Conservation (phyloP, 92 coral and sea anemone species). For the Diadumene lineata region DNA sequence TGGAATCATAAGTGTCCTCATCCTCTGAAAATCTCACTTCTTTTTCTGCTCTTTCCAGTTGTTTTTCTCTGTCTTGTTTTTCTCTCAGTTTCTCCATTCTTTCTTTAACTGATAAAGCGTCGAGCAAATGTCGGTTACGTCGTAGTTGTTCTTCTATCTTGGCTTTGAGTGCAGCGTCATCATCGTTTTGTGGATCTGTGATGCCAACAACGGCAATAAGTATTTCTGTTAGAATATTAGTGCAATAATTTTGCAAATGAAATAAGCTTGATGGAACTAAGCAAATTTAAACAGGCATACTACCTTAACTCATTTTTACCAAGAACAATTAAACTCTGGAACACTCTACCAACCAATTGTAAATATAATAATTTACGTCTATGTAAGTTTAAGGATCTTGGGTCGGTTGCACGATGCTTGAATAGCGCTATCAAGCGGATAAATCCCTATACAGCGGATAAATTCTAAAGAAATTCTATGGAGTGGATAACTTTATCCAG, state of each 20-base stretch:
- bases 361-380: too few relatives aligned
- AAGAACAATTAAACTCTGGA: too few relatives aligned
- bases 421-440: too few relatives aligned
- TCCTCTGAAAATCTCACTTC: conserved; percentile 15
- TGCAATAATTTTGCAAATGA: neutral
- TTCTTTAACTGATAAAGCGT: conserved; percentile 17
- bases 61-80: conserved; percentile 11
- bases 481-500: too few relatives aligned
- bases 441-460: too few relatives aligned
- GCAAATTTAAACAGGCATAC: too few relatives aligned
- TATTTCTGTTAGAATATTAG: neutral
- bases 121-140: conserved; percentile 57
- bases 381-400: too few relatives aligned
- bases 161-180: conserved; percentile 50
- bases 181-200: neutral
- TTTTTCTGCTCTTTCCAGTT: neutral
- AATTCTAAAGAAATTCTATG: too few relatives aligned
- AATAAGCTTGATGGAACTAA: neutral
- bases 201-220: neutral
- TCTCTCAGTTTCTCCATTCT: conserved; percentile 2
- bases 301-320: too few relatives aligned
- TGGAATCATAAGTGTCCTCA: conserved; percentile 11
- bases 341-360: too few relatives aligned
- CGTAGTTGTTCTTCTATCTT: conserved; percentile 72
- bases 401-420: too few relatives aligned